Percentiles rank a stretch among this genome's conserved stretches.
phyloP scores from a whole-genome alignment of 2,113 vertebrate genomes.

The Thamnophis sirtalis region DNA sequence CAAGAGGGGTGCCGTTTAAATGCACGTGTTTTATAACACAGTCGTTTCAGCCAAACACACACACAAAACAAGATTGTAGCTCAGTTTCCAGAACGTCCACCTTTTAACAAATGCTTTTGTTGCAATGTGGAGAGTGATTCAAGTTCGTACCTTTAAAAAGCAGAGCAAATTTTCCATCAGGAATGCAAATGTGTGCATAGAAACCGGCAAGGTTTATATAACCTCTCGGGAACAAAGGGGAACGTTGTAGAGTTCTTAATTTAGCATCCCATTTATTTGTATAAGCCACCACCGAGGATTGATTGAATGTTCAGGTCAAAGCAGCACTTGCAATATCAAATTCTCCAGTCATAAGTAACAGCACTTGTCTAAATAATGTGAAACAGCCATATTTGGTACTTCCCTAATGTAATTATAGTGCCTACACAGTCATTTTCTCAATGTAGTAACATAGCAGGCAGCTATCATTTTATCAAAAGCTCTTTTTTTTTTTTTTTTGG shows the following conservation, averaged over 20 bases:
- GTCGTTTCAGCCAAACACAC: not conserved
- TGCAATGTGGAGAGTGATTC: constrained; percentile 15
- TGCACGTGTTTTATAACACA: not conserved
- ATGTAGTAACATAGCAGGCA: constrained; percentile 29
- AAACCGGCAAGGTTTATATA: constrained; percentile 31
- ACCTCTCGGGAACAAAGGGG: constrained; percentile 22
- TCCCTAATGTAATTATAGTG: constrained; percentile 53
- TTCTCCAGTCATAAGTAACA: constrained; percentile 58
- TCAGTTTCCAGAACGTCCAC: constrained; percentile 5
- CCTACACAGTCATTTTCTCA: constrained; percentile 52
- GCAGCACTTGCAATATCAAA: constrained; percentile 43
- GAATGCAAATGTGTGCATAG: not conserved
- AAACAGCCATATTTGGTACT: constrained; percentile 43
- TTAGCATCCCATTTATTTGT: constrained; percentile 47
- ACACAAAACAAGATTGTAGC: not conserved
- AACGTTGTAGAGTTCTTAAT: constrained; percentile 26
- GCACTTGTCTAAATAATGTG: constrained; percentile 60
- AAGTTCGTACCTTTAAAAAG: constrained; percentile 33
- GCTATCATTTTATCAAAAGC: constrained; percentile 40
- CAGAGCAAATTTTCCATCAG: not conserved
- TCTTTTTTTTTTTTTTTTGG: not conserved
- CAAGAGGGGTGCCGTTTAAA: constrained; percentile 19
- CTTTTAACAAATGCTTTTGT: not conserved
- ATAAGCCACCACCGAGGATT: constrained; percentile 39
- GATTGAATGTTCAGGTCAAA: constrained; percentile 51